Percentiles rank a stretch among this genome's conserved stretches.
These are phyloP conservation scores for Chelonoidis abingdonii DNA, from an alignment of 2,113 vertebrate genomes.

Conservation along the genomic window DNA sequence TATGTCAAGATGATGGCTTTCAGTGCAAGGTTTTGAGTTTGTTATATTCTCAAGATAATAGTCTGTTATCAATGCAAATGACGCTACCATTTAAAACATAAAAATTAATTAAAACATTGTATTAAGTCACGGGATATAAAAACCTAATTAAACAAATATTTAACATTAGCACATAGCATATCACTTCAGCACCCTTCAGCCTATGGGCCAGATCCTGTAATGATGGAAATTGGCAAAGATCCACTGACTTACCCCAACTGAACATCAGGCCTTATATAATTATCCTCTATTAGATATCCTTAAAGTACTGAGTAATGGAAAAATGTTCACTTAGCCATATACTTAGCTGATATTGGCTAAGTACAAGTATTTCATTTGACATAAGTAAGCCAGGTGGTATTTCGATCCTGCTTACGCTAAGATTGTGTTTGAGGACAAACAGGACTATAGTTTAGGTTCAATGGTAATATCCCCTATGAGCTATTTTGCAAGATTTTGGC, in stretches of 20 bases:
- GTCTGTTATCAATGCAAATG: background rate
- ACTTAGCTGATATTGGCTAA: background rate
- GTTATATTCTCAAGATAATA: background rate
- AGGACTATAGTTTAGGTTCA: background rate
- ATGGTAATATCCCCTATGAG: background rate
- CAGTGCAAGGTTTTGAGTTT: background rate
- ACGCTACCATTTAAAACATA: constrained; percentile 1
- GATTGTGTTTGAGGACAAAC: background rate
- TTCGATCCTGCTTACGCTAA: background rate
- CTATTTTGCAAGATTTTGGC: background rate
- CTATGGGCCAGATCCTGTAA: background rate
- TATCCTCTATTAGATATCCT: background rate
- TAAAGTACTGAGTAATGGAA: background rate
- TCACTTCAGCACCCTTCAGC: background rate
- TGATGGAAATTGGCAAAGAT: background rate
- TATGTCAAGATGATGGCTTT: background rate
- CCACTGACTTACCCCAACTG: background rate
- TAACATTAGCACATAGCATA: background rate
- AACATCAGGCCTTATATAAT: background rate
- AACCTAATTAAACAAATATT: background rate
- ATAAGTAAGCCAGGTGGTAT: background rate
- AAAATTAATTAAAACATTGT: background rate
- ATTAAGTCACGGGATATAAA: background rate
- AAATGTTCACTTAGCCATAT: background rate
- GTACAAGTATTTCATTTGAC: background rate